Percentiles rank a stretch among this genome's conserved stretches.
These are phyloP conservation scores for Channa argus DNA, from an alignment of 2,113 vertebrate genomes.

Conservation along the genomic window DNA sequence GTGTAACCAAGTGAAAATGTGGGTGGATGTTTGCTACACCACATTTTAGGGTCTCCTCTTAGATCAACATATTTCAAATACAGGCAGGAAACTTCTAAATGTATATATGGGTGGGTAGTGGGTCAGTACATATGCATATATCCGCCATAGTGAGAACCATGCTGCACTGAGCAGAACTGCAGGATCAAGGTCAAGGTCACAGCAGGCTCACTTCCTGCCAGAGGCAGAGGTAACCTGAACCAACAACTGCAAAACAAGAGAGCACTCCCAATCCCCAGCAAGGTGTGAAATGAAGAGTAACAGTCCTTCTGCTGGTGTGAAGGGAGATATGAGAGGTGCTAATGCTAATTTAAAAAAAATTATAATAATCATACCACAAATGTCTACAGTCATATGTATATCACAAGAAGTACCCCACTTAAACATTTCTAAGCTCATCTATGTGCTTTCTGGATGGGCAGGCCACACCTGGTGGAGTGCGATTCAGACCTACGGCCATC, in stretches of 20 bases:
- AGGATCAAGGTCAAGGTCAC: constrained; percentile 78
- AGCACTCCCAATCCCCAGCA: constrained; percentile 42
- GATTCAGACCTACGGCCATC: too few relatives aligned
- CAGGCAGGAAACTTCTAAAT: too few relatives aligned
- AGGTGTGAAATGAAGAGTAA: constrained; percentile 58
- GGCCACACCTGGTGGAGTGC: too few relatives aligned
- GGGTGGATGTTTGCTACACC: too few relatives aligned
- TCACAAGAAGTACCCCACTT: not conserved
- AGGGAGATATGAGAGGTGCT: constrained; percentile 27
- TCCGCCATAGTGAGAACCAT: constrained; percentile 39
- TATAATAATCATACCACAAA: too few relatives aligned
- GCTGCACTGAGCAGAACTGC: constrained; percentile 72
- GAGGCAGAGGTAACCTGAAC: constrained; percentile 78
- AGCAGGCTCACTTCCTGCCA: constrained; percentile 67
- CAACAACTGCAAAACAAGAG: constrained; percentile 64
- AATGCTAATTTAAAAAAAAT: constrained; percentile 14
- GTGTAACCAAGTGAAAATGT: too few relatives aligned
- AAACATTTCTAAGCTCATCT: not conserved
- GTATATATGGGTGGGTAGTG: not conserved
- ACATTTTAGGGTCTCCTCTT: too few relatives aligned
- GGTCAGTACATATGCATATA: constrained; percentile 6
- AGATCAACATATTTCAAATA: too few relatives aligned
- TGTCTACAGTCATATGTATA: not conserved
- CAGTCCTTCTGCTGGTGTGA: constrained; percentile 46
- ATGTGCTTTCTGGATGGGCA: not conserved